Percentiles rank a stretch among this genome's conserved stretches.
Evolutionary conservation across 2,113 vertebrate genomes (phyloP).

Genomic region (Platichthys stellatus): DNA sequence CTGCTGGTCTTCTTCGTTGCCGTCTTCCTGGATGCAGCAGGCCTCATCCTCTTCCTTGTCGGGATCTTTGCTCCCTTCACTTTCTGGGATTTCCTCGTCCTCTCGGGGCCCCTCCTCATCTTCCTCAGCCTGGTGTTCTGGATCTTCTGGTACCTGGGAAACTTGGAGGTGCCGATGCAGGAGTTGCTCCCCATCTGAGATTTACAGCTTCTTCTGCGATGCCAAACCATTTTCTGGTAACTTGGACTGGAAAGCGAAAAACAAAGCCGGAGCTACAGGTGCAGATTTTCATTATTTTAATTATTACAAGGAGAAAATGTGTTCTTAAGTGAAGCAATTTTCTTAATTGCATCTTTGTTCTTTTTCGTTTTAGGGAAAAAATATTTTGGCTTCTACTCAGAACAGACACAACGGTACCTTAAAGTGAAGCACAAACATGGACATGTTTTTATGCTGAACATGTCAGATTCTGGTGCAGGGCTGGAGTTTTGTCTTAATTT

Average conservation of each 20-base stretch:
- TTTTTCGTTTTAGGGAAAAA: not conserved
- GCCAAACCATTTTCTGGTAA: not conserved
- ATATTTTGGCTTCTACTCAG: not conserved
- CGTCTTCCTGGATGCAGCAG: conserved; percentile 72
- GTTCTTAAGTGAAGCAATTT: not conserved
- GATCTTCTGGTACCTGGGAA: conserved; percentile 88
- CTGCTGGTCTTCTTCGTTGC: conserved; percentile 71
- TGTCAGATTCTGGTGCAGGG: not conserved
- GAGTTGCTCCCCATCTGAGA: conserved; percentile 60
- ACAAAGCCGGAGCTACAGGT: not conserved
- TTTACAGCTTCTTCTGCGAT: not conserved
- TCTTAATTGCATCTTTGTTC: not conserved
- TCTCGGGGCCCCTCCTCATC: conserved; percentile 81
- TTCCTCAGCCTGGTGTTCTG: conserved; percentile 88
- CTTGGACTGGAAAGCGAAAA: not conserved
- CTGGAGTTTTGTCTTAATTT: no score
- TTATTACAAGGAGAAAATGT: not conserved
- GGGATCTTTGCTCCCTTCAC: conserved; percentile 77
- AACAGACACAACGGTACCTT: not conserved
- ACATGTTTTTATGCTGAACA: not conserved
- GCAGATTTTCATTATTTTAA: not conserved
- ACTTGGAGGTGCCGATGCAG: conserved; percentile 76
- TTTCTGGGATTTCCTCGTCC: conserved; percentile 88
- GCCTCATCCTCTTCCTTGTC: conserved; percentile 83
- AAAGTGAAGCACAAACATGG: not conserved